These are phyloP conservation scores for Sipha flava DNA, from an alignment of 1,140 invertebrate species.

Conservation along the genomic window DNA sequence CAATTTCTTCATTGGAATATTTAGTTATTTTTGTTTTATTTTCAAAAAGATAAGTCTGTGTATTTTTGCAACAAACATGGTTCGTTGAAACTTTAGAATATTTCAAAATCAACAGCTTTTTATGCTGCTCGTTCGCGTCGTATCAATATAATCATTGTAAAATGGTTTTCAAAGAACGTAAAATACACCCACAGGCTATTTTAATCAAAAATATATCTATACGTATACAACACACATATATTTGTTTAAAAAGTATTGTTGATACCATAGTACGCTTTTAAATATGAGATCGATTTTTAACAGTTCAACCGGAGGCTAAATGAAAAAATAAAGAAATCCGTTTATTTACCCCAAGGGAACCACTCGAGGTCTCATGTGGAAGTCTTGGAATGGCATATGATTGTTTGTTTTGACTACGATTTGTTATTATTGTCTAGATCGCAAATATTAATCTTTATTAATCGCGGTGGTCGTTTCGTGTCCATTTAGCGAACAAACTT, in stretches of 20 bases:
- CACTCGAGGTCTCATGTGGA: neutral
- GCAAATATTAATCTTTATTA: neutral
- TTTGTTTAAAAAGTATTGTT: neutral
- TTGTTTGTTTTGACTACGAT: neutral
- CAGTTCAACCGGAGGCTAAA: neutral
- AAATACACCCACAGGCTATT: conserved; percentile 12
- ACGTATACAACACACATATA: neutral
- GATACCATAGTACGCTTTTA: neutral
- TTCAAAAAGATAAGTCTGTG: neutral
- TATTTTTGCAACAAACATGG: neutral
- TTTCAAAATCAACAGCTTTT: neutral
- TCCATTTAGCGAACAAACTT: neutral
- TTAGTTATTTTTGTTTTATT: neutral
- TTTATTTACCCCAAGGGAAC: neutral
- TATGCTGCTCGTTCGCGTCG: neutral
- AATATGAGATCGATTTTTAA: conserved; percentile 14
- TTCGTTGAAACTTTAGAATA: neutral
- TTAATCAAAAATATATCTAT: conserved; percentile 20
- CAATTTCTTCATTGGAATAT: neutral
- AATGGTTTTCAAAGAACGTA: neutral
- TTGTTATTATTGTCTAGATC: neutral
- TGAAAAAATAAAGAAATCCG: neutral
- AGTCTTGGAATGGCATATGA: too few species aligned
- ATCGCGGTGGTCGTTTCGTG: neutral
- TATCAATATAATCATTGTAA: conserved; percentile 22